Evolutionary conservation across 1,140 invertebrate genomes (phyloP).

Genomic region (Maconellicoccus hirsutus): DNA sequence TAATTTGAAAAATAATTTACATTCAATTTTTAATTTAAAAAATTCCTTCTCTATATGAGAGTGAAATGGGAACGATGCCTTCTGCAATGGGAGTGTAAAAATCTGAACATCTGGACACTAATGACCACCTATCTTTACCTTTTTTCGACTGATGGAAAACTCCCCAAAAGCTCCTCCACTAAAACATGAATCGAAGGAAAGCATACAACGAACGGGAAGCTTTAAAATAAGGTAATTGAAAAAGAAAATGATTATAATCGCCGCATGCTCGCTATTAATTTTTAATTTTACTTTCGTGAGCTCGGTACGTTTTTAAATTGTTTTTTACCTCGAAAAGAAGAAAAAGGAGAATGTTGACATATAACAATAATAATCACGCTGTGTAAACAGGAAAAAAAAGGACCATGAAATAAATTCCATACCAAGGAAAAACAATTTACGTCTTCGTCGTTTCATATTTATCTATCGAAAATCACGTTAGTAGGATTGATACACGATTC

Average conservation of each 20-base stretch:
- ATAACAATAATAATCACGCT: background rate
- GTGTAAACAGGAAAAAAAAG: slow-evolving; percentile 5
- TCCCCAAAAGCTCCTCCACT: too few relatives aligned
- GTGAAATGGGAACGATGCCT: too few relatives aligned
- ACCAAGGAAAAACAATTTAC: background rate
- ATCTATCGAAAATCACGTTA: too few relatives aligned
- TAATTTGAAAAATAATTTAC: too few relatives aligned
- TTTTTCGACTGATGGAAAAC: too few relatives aligned
- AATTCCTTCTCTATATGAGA: too few relatives aligned
- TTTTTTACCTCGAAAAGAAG: background rate
- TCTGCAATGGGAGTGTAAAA: too few relatives aligned
- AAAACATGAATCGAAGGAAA: too few relatives aligned
- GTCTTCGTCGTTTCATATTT: background rate
- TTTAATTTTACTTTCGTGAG: background rate
- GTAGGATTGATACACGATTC: too few relatives aligned
- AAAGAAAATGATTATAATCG: background rate
- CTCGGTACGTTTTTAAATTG: background rate
- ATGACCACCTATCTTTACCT: too few relatives aligned
- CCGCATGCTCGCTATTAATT: background rate
- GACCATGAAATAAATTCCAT: background rate
- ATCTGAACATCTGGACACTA: too few relatives aligned
- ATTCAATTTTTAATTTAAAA: too few relatives aligned
- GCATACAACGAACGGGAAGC: background rate
- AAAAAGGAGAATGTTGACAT: background rate
- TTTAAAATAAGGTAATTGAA: background rate